These are phyloP conservation scores for Chaetorhynchus papuensis DNA, from an alignment of 2,113 vertebrate genomes.

Conservation along the genomic window DNA sequence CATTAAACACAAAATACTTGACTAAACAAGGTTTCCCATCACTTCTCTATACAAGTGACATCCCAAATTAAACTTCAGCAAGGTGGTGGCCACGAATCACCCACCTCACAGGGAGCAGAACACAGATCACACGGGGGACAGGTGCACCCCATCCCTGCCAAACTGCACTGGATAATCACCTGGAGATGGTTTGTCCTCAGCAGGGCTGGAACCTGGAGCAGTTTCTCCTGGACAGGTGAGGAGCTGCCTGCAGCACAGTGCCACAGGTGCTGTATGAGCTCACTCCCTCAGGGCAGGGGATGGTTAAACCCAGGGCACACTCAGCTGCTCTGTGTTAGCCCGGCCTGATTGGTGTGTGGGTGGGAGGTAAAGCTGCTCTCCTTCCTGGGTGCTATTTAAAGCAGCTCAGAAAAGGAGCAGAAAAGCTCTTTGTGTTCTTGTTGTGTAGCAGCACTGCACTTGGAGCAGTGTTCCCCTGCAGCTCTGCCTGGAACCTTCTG, in stretches of 20 bases:
- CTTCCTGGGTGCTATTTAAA: rapidly evolving
- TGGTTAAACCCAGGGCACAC: rapidly evolving
- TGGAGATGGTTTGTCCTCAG: rapidly evolving
- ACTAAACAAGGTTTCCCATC: not conserved
- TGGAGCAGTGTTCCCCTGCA: rapidly evolving
- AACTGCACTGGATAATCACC: rapidly evolving
- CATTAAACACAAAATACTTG: not conserved
- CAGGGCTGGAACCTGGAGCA: rapidly evolving
- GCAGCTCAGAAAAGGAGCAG: rapidly evolving
- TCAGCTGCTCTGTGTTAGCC: rapidly evolving
- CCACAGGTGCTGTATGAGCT: rapidly evolving
- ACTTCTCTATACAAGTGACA: rapidly evolving
- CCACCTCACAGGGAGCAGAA: rapidly evolving
- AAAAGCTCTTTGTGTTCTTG: rapidly evolving
- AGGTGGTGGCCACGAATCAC: rapidly evolving
- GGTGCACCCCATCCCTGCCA: rapidly evolving
- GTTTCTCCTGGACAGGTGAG: rapidly evolving
- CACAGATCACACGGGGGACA: rapidly evolving
- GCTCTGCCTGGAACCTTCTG: not conserved
- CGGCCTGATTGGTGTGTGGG: rapidly evolving
- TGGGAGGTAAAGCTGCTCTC: rapidly evolving
- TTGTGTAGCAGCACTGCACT: rapidly evolving
- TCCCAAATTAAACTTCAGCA: not conserved
- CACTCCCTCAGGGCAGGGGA: not conserved
- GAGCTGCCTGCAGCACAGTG: rapidly evolving